Evolutionary conservation across 2,888 invertebrate genomes (phyloP).

Genomic region (Eristalis pertinax): DNA sequence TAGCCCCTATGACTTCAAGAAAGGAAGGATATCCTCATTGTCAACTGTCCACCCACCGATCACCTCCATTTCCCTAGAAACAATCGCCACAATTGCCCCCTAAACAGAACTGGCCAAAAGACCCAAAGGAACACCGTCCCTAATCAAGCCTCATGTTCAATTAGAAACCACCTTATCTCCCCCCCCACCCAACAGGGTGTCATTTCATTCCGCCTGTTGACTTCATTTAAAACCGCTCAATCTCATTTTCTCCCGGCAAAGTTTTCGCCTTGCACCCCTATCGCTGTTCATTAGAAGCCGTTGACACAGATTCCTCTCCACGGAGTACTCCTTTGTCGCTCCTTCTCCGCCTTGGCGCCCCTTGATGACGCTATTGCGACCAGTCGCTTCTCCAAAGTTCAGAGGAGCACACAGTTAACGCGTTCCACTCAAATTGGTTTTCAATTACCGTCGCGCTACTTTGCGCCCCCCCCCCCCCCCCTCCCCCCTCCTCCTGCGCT

Average conservation of each 20-base stretch:
- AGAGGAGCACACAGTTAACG: conserved; percentile 43
- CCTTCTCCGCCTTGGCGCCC: not conserved
- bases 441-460: conserved; percentile 50
- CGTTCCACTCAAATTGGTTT: conserved; percentile 66
- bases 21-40: no score
- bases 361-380: not conserved
- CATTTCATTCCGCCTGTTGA: not conserved
- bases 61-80: no score
- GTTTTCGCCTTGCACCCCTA: not conserved
- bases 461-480: not conserved
- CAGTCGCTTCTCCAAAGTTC: conserved; percentile 8
- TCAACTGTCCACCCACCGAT: no score
- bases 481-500: not conserved
- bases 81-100: no score
- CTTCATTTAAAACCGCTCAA: not conserved
- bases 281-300: not conserved
- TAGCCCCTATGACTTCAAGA: no score
- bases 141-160: no score
- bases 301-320: not conserved
- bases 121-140: no score
- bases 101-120: no score
- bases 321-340: not conserved
- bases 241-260: not conserved
- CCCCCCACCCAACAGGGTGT: not conserved
- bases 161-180: no score